phyloP scores from a whole-genome alignment of 2,797 vertebrate species.

The Toxotes lorentzi region DNA sequence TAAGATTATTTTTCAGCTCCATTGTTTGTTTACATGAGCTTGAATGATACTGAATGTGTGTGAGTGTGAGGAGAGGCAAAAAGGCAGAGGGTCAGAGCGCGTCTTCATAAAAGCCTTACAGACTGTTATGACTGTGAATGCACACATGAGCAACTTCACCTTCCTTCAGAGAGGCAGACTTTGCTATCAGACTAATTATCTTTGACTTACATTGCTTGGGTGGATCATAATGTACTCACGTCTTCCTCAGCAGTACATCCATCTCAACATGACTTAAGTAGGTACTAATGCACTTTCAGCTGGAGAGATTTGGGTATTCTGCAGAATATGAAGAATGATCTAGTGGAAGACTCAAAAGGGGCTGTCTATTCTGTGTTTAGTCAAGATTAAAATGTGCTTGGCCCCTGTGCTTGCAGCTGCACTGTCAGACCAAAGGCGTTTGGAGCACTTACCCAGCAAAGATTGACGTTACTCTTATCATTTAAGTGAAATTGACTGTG shows the following conservation, averaged over 20 bases:
- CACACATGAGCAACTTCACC: neutral
- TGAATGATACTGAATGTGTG: neutral
- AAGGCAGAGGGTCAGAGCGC: neutral
- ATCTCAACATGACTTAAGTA: slow-evolving; percentile 29
- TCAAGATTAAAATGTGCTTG: slow-evolving; percentile 41
- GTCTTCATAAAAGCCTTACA: neutral
- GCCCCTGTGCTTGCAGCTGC: slow-evolving; percentile 14
- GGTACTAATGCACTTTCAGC: slow-evolving; percentile 43
- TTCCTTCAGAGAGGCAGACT: neutral
- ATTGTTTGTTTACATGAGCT: neutral
- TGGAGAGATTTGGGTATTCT: slow-evolving; percentile 31
- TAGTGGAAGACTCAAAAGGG: slow-evolving; percentile 36
- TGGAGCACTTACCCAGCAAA: slow-evolving; percentile 38
- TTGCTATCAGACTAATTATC: slow-evolving; percentile 32
- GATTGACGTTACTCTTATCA: slow-evolving; percentile 37
- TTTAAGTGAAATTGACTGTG: slow-evolving; percentile 46
- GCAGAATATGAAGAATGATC: slow-evolving; percentile 29
- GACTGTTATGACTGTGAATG: neutral
- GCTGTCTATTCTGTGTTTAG: slow-evolving; percentile 37
- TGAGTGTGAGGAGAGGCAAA: neutral
- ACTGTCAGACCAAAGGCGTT: slow-evolving; percentile 15
- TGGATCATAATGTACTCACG: slow-evolving; percentile 27
- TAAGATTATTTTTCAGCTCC: neutral
- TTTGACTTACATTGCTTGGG: slow-evolving; percentile 22
- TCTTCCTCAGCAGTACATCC: slow-evolving; percentile 28